Conservation (phyloP, 2,888 invertebrate genomes). For the Tenthredo notha region DNA sequence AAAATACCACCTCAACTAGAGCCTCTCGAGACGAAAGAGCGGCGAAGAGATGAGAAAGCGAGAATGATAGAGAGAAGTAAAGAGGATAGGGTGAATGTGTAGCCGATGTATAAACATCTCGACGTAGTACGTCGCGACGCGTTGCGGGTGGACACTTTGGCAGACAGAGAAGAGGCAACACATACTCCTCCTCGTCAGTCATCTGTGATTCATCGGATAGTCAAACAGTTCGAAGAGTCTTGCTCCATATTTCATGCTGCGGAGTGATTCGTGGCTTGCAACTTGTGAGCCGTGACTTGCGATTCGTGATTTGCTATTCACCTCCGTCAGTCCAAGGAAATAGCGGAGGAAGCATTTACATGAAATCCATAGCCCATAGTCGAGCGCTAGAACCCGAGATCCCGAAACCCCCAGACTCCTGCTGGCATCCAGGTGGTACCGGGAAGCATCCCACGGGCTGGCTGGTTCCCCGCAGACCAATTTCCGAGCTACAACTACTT, state of each 20-base stretch:
- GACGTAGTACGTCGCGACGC: background rate
- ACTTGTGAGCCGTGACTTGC: slow-evolving; percentile 1
- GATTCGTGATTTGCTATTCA: slow-evolving; percentile 50
- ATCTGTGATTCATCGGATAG: slow-evolving; percentile 43
- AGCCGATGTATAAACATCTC: slow-evolving; percentile 29
- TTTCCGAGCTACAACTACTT: slow-evolving; percentile 50
- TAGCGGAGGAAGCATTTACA: slow-evolving; percentile 50
- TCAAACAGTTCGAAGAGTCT: slow-evolving; percentile 30
- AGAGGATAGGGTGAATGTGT: slow-evolving; percentile 2
- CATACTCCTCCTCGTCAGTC: slow-evolving; percentile 35
- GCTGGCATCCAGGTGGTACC: slow-evolving; percentile 18
- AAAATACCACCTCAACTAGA: slow-evolving; percentile 3
- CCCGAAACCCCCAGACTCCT: background rate
- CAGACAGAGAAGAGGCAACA: background rate
- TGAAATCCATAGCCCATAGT: slow-evolving; percentile 51
- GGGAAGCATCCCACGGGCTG: background rate
- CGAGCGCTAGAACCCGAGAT: background rate
- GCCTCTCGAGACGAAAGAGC: slow-evolving; percentile 5
- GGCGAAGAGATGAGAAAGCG: background rate
- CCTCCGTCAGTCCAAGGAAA: slow-evolving; percentile 42
- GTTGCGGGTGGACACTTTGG: background rate
- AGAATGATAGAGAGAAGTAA: background rate
- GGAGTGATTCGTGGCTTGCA: slow-evolving; percentile 18
- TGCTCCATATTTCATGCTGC: slow-evolving; percentile 42
- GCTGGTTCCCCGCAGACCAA: slow-evolving; percentile 50